Evolutionary conservation across 2,888 invertebrate genomes (phyloP), one percentile per base, ranked within the genome.

Genomic region (Camponotus fellah): DNA sequence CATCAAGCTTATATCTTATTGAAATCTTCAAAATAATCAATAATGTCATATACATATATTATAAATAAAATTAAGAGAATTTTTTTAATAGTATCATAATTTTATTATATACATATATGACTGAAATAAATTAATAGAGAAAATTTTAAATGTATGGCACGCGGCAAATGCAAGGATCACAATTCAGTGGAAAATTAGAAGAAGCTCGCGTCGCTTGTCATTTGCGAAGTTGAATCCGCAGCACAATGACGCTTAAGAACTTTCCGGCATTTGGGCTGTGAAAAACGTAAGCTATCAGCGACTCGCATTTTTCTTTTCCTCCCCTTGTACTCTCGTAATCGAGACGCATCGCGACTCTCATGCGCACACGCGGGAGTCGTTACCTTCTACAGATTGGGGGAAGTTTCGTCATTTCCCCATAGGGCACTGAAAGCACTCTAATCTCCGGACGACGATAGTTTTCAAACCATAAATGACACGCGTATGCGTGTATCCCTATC

Each of bases 371-470:
- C 72, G 79, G 79, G 79, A 80, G 79, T 80, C 79, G 60, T 79
- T 79, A 79, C 79, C 46, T 72, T 12, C 37, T 80, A 80, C 72
- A 72, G 79, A 80, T 80, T 80, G 88, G 77, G 79, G 82, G 79
- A 80, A 83, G 76, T 83, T 80, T 83, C 79, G 80, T 68, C 75
- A 69, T 69, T 79, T 62, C 83, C 88, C 89, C 89, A 89, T 86
- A 89, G 84, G 89, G 84, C 82, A 72, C 71, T 21, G 60, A 53
- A 79, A 80, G 82, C 81, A 84, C 87, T 89, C 82, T 89, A 89
- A 89, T 89, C 89, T 89, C 82, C 83, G 58, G 79, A 62, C 83
- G 72, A 74, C 80, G 85, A 75, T 71, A 84, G 74, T 83, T 82
- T 80, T 88, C 87, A 62, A 89, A 82, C 82, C 83, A 40, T 66